phyloP scores from a whole-genome alignment of 2,797 vertebrate species.

The Smutsia temminckii region DNA sequence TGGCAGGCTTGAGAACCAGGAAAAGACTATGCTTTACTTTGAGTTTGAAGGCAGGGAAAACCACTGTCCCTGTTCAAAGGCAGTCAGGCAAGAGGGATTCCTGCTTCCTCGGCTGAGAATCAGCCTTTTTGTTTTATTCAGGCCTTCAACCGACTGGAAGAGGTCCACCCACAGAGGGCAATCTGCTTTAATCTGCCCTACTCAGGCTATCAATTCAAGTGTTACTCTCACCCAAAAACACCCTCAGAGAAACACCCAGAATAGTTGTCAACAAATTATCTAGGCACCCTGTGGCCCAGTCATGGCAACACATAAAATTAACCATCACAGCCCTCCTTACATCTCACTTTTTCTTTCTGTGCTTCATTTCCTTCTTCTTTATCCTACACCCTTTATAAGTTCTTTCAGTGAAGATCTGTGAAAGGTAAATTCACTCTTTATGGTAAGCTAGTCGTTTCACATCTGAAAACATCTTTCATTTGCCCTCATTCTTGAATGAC shows the following conservation, averaged over 20 bases:
- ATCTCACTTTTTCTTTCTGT: not conserved
- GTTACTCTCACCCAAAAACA: not conserved
- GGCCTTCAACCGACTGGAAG: not conserved
- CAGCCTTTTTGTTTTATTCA: not conserved
- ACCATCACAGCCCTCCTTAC: not conserved
- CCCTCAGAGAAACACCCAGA: not conserved
- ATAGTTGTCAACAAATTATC: not conserved
- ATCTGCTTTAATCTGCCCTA: not conserved
- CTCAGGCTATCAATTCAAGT: not conserved
- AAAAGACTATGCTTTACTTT: not conserved
- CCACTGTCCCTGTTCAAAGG: not conserved
- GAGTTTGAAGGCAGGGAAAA: not conserved
- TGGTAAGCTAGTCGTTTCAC: not conserved
- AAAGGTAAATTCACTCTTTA: not conserved
- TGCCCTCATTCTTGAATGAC: not conserved
- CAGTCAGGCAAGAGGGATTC: not conserved
- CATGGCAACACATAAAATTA: not conserved
- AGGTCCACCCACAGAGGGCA: not conserved
- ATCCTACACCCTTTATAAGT: not conserved
- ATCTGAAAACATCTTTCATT: constrained; percentile 33
- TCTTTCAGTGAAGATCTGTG: not conserved
- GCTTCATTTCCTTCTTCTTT: not conserved
- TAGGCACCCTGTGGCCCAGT: not conserved
- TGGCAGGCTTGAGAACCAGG: not conserved
- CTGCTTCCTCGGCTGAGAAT: not conserved